A percentile compares a stretch with the other conserved stretches of the same genome.
Conservation (phyloP, 2,888 invertebrate genomes). For the Caenorhabditis sp. region DNA sequence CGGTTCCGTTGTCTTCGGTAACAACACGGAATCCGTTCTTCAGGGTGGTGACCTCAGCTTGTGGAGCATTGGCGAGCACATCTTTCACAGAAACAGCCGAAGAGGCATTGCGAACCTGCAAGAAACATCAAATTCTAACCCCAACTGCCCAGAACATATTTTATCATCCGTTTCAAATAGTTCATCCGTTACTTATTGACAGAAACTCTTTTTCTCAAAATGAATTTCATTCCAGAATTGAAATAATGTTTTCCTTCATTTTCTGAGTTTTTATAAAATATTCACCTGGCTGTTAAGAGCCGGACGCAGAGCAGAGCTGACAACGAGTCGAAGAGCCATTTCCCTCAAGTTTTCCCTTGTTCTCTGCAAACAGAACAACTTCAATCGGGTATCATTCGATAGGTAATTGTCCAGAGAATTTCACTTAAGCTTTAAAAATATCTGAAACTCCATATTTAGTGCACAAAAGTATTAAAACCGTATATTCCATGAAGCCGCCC, state of each 20-base stretch:
- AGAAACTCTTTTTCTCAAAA: too few relatives aligned
- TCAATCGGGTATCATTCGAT: conserved; percentile 12
- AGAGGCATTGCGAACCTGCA: conserved; percentile 63
- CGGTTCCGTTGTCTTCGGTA: conserved; percentile 94
- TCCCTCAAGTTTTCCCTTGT: conserved; percentile 55
- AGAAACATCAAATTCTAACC: not conserved
- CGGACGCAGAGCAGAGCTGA: conserved; percentile 61
- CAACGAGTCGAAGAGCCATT: conserved; percentile 64
- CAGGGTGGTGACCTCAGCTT: conserved; percentile 80
- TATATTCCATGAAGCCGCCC: conserved; percentile 53
- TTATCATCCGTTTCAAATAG: not conserved
- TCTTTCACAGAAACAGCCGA: conserved; percentile 66
- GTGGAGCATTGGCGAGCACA: conserved; percentile 63
- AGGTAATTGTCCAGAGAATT: not conserved
- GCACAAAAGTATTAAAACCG: conserved; percentile 21
- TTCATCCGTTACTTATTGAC: too few relatives aligned
- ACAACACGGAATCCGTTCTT: conserved; percentile 92
- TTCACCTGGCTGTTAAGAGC: conserved; percentile 59
- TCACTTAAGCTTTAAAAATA: not conserved
- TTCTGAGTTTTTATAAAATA: not conserved
- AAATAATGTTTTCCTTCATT: too few relatives aligned
- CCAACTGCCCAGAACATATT: not conserved
- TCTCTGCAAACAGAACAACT: conserved; percentile 36
- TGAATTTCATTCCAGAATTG: too few relatives aligned
- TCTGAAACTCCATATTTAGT: not conserved